These are phyloP conservation scores for Herpailurus yagouaroundi DNA, from an alignment of 2,113 vertebrate genomes.

Conservation along the genomic window DNA sequence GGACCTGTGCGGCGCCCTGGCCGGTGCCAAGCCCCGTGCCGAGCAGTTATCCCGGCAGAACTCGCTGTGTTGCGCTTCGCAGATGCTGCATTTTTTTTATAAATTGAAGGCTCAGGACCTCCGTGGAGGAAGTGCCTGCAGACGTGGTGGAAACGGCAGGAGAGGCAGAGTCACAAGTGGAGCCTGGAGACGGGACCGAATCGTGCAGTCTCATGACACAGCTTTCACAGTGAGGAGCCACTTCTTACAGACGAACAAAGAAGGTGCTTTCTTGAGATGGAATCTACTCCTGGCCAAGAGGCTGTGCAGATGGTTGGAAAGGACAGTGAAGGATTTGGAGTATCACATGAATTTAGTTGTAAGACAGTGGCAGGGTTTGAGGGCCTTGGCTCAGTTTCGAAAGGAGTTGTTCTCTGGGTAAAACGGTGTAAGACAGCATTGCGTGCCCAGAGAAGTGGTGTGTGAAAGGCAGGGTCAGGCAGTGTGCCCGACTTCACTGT, in stretches of 20 bases:
- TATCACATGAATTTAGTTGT: background rate
- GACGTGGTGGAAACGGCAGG: background rate
- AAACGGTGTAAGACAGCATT: no score
- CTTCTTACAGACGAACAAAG: background rate
- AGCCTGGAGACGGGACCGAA: background rate
- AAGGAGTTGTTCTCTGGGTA: fast-evolving
- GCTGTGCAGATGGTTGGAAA: background rate
- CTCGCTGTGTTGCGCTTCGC: background rate
- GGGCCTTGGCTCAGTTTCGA: background rate
- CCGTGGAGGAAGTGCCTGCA: background rate
- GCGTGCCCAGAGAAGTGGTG: background rate
- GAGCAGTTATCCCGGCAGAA: background rate
- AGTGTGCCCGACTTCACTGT: background rate
- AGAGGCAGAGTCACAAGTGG: background rate
- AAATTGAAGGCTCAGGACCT: background rate
- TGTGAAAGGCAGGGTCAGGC: background rate
- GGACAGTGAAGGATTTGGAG: background rate
- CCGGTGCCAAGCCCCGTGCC: background rate
- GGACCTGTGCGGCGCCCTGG: background rate
- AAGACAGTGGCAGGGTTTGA: background rate
- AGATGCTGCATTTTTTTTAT: background rate
- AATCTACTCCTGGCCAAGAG: background rate
- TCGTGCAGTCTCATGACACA: background rate
- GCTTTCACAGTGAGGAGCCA: background rate
- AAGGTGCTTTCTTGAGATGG: background rate